A percentile compares a stretch with the other conserved stretches of the same genome.
phyloP scores from a whole-genome alignment of 2,113 vertebrate genomes.

The Emydocephalus ijimae region DNA sequence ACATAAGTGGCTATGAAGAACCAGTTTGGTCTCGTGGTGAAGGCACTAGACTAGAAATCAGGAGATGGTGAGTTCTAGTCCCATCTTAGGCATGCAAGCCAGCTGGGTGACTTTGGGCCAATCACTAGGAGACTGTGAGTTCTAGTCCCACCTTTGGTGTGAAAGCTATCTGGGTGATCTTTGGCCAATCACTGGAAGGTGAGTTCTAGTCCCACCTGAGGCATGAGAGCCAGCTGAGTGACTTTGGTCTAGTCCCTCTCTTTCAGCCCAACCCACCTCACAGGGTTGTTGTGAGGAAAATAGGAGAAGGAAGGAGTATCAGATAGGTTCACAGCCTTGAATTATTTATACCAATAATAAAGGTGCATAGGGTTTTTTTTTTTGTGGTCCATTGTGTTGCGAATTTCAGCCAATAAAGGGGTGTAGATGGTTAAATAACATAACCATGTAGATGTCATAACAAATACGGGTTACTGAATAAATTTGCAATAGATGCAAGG shows the following conservation, averaged over 20 bases:
- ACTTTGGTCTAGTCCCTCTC: neutral
- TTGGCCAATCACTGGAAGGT: too few relatives aligned
- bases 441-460: neutral
- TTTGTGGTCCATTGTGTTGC: neutral
- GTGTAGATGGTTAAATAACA: neutral
- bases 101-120: too few relatives aligned
- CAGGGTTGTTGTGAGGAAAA: neutral
- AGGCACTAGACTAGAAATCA: neutral
- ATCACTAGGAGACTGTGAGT: neutral
- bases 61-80: neutral
- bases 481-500: neutral
- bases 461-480: neutral
- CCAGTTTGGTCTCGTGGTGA: neutral
- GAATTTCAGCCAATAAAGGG: neutral
- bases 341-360: neutral
- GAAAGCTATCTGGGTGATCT: neutral
- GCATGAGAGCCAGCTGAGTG: neutral
- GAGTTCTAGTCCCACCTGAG: neutral
- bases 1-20: neutral
- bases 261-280: neutral
- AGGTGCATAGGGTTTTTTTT: neutral
- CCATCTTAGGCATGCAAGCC: neutral
- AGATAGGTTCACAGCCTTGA: neutral
- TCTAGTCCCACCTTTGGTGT: neutral
- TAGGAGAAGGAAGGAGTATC: neutral